phyloP scores from a whole-genome alignment of 2,888 invertebrate species.

The Lepetodrilus schrolli region DNA sequence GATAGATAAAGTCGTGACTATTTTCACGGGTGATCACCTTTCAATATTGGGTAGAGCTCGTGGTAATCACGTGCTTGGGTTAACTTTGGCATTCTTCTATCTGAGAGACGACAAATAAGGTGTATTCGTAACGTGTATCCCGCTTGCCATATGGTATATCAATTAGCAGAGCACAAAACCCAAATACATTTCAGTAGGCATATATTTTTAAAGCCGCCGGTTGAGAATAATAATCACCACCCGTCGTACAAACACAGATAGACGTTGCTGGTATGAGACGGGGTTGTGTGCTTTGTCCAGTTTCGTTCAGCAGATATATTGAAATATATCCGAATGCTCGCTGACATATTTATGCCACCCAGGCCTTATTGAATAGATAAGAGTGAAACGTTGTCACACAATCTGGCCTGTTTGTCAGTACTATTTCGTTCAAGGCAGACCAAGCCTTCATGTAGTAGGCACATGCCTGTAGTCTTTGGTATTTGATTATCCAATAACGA shows the following conservation, averaged over 20 bases:
- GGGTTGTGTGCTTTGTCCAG: not conserved
- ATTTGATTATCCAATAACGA: too few relatives aligned
- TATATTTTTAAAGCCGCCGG: too few relatives aligned
- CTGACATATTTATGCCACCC: not conserved
- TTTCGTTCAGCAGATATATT: not conserved
- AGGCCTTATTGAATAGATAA: not conserved
- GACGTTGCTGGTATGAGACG: not conserved
- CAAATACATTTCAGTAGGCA: too few relatives aligned
- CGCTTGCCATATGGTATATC: not conserved
- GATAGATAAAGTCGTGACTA: too few relatives aligned
- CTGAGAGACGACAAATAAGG: not conserved
- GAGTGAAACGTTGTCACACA: not conserved
- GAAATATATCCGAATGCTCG: not conserved
- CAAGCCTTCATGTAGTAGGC: too few relatives aligned
- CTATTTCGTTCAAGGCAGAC: not conserved
- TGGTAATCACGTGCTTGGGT: too few relatives aligned
- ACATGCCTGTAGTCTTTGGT: too few relatives aligned
- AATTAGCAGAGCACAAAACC: too few relatives aligned
- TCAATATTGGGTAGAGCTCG: too few relatives aligned
- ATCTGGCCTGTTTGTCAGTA: not conserved
- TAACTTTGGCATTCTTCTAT: too few relatives aligned
- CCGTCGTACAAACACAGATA: not conserved
- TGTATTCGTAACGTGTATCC: not conserved
- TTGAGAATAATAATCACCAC: not conserved
- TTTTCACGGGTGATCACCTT: too few relatives aligned